Percentiles rank a stretch among this genome's conserved stretches.
Conservation (phyloP, 2,113 vertebrate species). For the Eudyptes chrysolophus region DNA sequence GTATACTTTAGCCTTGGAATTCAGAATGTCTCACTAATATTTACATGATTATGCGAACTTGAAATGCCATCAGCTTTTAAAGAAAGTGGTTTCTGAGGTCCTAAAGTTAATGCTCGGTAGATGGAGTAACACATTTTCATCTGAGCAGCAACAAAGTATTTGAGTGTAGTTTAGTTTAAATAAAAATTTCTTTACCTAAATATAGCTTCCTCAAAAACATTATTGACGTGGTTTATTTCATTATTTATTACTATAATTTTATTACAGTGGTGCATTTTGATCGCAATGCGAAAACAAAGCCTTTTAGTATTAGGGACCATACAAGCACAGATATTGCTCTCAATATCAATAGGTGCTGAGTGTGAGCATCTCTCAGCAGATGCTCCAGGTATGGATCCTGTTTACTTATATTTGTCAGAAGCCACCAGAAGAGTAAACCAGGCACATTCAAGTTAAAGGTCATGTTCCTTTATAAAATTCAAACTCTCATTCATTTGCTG, state of each 20-base stretch:
- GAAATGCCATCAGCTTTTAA: background rate
- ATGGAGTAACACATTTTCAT: background rate
- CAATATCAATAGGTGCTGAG: background rate
- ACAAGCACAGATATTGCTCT: background rate
- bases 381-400: background rate
- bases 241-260: background rate
- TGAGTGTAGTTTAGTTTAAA: background rate
- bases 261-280: background rate
- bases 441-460: background rate
- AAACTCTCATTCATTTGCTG: background rate
- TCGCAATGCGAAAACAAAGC: background rate
- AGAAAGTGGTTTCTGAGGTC: background rate
- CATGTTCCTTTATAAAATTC: background rate
- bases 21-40: background rate
- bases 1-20: background rate
- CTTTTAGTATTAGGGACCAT: background rate
- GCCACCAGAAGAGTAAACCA: background rate
- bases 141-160: background rate
- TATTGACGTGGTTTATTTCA: background rate
- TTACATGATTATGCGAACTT: background rate
- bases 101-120: background rate
- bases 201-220: background rate
- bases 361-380: background rate
- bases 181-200: background rate
- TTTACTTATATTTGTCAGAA: background rate